A percentile compares a stretch with the other conserved stretches of the same genome.
phyloP scores from a whole-genome alignment of 2,113 vertebrate species.

The Caretta caretta region DNA sequence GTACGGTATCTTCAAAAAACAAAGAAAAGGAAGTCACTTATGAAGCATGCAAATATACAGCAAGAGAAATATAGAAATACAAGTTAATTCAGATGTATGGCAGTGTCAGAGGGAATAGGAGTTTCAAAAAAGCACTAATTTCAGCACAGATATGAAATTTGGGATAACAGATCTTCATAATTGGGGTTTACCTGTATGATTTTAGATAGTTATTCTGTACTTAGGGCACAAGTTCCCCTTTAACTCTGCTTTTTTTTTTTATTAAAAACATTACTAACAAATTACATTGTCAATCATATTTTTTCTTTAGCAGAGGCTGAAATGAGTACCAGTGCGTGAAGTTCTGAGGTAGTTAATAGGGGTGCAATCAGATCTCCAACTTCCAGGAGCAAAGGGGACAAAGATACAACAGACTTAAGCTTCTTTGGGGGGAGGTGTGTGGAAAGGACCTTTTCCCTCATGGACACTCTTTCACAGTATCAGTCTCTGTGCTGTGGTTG shows the following conservation, averaged over 20 bases:
- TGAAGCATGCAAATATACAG: not conserved
- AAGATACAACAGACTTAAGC: not conserved
- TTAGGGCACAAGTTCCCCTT: not conserved
- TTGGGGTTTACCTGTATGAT: not conserved
- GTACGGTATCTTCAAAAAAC: not conserved
- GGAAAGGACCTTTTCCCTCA: not conserved
- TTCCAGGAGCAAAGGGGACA: not conserved
- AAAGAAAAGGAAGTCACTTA: not conserved
- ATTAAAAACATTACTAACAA: not conserved
- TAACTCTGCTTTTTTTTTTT: not conserved
- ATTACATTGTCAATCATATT: not conserved
- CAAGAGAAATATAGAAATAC: not conserved
- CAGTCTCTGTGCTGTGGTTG: not conserved
- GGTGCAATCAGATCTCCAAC: not conserved
- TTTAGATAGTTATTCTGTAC: not conserved
- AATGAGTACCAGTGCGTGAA: not conserved
- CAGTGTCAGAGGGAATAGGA: not conserved
- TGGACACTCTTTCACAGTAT: accelerated
- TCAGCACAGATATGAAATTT: not conserved
- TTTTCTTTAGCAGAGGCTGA: not conserved
- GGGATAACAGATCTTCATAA: not conserved
- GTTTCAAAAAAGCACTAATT: not conserved
- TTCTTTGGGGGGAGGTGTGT: not conserved
- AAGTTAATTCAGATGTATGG: not conserved
- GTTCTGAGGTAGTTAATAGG: not conserved